Evolutionary conservation across 2,797 vertebrate genomes (phyloP).

Genomic region (Poecile montanus): DNA sequence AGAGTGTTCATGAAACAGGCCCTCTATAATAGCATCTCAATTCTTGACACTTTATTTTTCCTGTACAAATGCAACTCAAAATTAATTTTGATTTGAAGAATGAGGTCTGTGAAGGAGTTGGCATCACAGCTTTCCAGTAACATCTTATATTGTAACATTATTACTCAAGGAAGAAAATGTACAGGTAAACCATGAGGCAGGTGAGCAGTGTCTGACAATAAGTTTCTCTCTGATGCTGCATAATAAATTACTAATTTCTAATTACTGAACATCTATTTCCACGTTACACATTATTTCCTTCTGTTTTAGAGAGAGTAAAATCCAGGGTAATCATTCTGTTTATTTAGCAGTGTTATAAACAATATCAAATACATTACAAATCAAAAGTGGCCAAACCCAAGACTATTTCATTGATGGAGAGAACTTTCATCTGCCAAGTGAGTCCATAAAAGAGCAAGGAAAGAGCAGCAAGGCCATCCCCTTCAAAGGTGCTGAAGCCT

Average conservation of each 20-base stretch:
- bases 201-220: background rate
- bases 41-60: background rate
- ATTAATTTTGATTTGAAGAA: background rate
- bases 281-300: background rate
- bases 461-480: background rate
- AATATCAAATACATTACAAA: background rate
- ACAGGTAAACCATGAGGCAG: background rate
- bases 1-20: background rate
- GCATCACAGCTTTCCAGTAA: background rate
- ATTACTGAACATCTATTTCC: background rate
- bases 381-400: background rate
- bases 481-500: background rate
- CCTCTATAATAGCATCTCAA: background rate
- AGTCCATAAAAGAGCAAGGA: background rate
- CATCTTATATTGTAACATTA: background rate
- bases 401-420: background rate
- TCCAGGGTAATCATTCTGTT: background rate
- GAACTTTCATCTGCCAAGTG: background rate
- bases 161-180: background rate
- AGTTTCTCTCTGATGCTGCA: background rate
- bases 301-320: background rate
- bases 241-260: background rate
- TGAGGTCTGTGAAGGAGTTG: background rate
- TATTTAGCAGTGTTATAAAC: background rate
- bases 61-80: background rate